Base-by-base conservation (phyloP, 1,140 invertebrate species). In the Papilio polyxenes region DNA sequence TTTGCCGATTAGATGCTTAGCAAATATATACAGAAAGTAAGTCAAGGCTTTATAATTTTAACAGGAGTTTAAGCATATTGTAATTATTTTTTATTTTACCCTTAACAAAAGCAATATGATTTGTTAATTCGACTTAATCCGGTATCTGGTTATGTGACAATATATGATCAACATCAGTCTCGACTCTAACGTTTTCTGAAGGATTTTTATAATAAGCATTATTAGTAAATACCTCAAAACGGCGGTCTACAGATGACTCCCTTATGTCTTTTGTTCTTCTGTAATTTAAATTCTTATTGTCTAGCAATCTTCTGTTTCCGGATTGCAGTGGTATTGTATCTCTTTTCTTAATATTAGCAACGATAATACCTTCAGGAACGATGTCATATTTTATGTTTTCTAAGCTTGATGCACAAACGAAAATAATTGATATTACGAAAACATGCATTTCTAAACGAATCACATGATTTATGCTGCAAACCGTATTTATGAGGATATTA, bases 331-430 rank as follows among this genome's bases (percentile, higher is more conserved):
- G 65, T 37, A 72, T 37, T 23, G 11, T 40, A 10, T 72, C 65
- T 72, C 65, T 37, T 40, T 37, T 72, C 65, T 72, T 72, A 37
- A 72, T 72, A 15, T 72, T 72, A 72, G 65, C 65, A 72, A 72
- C 65, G n/a, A 72, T 40, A 37, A 72, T 37, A 15, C 65, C 65
- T 40, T 37, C 23, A 37, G 65, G 65, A 40, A 37, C 31, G 31
- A 37, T 37, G 2, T 40, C 65, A 72, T 72, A 72, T 15, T 72
- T 4, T 13, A 11, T 7, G 13, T 37, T 37, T 8, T 72, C 31
- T 31, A 65, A 65, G 23, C 62, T 65, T 20, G 23, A 65, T 15
- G 7, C 65, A 40, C 23, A 72, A 37, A 72, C 65, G 31, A 72
- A 15, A 72, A 72, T 72, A 72, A 72, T 6, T 13, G 31, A 72